Base-by-base conservation (phyloP, 2,888 invertebrate species). In the Zhengitettix transpicula region DNA sequence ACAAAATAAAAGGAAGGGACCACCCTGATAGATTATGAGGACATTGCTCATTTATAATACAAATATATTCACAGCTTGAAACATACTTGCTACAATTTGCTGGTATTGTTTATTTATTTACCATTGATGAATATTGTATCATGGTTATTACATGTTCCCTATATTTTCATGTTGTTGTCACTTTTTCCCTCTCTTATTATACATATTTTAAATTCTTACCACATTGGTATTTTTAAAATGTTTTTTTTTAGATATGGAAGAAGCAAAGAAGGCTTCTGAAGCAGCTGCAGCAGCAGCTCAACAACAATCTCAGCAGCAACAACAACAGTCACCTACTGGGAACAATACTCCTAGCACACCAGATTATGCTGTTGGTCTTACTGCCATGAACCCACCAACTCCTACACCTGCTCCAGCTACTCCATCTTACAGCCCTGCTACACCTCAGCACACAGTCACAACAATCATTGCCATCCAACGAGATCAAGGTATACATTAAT, bases 291-390 rank as follows among this genome's bases (percentile, higher is more conserved):
- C 81, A 63, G 76, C 76, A 9, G 57, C 52, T 28, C 68, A 47
- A 70, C 72, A 1, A 72, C 71, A 15, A 69, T 69, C 14, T 68
- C 72, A 1, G 66, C 69, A 11, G 68, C 71, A 7, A 67, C 71
- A 10, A 65, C 71, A 40, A 66, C 75, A 0, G 62, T 67, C 5
- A 66, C 72, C 60, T 64, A 72, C 9, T n/a, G 67, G 72, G 41
- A 70, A 72, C 28, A 68, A 71, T 41, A 71, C 72, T 12, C 66
- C 71, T 9, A 71, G 77, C 17, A 88, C 89, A 9, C 90, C 90
- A 0, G 90, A 91, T 71, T 91, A 91, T 71, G 90, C 90, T 11
- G 87, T 85, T 58, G 89, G 89, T 12, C 75, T 89, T 41, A 78
- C 84, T 9, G 78, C 85, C 9, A 78, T 84, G 17, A 77, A 77